Base-by-base conservation (phyloP, 2,797 vertebrate genomes). In the Anguilla pacifica region DNA sequence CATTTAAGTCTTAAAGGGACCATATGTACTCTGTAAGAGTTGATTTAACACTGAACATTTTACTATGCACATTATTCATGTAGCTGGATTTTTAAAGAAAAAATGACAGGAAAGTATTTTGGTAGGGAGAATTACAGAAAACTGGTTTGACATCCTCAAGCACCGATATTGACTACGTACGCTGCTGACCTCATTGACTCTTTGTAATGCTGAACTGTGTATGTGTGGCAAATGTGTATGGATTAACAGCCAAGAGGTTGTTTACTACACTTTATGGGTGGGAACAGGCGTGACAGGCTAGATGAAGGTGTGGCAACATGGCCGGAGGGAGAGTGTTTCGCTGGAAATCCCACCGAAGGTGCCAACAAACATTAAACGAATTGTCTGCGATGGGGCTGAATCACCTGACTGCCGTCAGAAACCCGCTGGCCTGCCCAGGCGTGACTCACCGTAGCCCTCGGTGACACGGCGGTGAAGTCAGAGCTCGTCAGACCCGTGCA, bases 391-490 rank as follows among this genome's bases (percentile, higher is more conserved):
- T 6, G 43, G 39, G 77, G 7, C 43, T n/a, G 22, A 0, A 6
- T n/a, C 79, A 51, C 19, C 17, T 51, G 19, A 51, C 46, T 82
- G 15, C 13, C 13, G 25, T 15, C 64, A 43, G 17, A 51, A 79
- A 90, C 89, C 0, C 35, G 86, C 70, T 46, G 53, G 72, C 70
- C 90, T 35, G 79, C 74, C 81, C 35, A 39, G 55, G 39, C 3
- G 17, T 82, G 72, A 82, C n/a, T 59, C 72, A 51, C 79, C 74
- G 17, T 72, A 35, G 25, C 17, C 53, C 85, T 46, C 17, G 35
- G 35, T 85, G 72, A 85, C 74, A 13, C 2, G 25, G 10, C 64
- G n/a, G 46, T 64, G 25, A 49, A 1, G 31, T 77, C 83, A 43
- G 6, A 4, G 15, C 83, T 77, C 7, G 55, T 88, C 87, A 89